phyloP scores from a whole-genome alignment of 2,797 vertebrate species.

The Acipenser ruthenus region DNA sequence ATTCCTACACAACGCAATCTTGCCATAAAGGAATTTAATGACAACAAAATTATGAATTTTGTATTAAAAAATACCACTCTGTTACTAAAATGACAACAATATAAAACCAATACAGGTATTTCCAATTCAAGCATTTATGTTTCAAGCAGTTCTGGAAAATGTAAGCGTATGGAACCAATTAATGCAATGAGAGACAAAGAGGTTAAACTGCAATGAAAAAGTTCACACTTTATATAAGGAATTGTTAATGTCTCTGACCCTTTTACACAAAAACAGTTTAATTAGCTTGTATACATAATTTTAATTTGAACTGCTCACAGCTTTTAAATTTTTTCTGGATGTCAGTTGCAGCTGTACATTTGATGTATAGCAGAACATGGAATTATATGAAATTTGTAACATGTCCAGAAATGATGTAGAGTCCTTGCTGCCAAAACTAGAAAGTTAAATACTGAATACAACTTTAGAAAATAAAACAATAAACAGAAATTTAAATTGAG shows the following conservation, averaged over 20 bases:
- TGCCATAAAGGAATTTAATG: not conserved
- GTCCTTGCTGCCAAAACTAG: conserved; percentile 29
- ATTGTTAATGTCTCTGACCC: conserved; percentile 88
- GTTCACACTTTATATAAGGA: conserved; percentile 74
- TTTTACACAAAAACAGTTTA: conserved; percentile 79
- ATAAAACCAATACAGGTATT: not conserved
- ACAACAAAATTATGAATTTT: not conserved
- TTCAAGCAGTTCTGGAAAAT: conserved; percentile 29
- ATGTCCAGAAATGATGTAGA: conserved; percentile 48
- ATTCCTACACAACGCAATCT: not conserved
- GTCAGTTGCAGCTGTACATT: conserved; percentile 73
- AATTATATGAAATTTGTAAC: conserved; percentile 50
- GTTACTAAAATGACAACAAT: not conserved
- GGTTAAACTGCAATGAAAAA: conserved; percentile 65
- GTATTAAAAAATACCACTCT: not conserved
- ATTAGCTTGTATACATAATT: conserved; percentile 81
- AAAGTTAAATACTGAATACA: not conserved
- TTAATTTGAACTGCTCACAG: conserved; percentile 71
- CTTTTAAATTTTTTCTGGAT: conserved; percentile 78
- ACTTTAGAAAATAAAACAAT: not conserved
- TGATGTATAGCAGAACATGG: conserved; percentile 78
- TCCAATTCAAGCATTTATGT: conserved; percentile 36
- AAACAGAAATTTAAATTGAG: not conserved
- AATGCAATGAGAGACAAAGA: conserved; percentile 62
- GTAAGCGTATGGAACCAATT: conserved; percentile 84